Percentiles rank a stretch among this genome's conserved stretches.
phyloP scores from a whole-genome alignment of 2,797 vertebrate genomes.

The Pygocentrus nattereri region DNA sequence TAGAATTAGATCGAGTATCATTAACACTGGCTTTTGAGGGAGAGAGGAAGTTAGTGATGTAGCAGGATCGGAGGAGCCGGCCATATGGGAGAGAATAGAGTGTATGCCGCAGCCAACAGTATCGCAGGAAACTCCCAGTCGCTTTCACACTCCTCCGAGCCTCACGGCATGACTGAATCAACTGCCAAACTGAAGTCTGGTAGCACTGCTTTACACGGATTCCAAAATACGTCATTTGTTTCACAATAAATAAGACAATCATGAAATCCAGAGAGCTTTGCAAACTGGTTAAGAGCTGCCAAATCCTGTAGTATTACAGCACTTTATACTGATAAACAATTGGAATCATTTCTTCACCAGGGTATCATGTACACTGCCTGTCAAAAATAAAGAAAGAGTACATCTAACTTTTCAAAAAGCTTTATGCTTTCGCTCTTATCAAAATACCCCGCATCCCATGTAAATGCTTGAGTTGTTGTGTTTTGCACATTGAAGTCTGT shows the following conservation, averaged over 20 bases:
- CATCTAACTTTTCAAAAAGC: too few species aligned
- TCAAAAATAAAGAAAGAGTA: too few species aligned
- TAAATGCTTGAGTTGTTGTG: too few species aligned
- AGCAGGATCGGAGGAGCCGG: constrained; percentile 26
- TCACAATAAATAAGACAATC: neutral
- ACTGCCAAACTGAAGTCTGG: constrained; percentile 6
- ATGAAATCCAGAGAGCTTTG: neutral
- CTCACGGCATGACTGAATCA: neutral
- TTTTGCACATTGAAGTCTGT: too few species aligned
- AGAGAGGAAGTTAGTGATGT: neutral
- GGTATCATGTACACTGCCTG: too few species aligned
- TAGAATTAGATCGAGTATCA: neutral
- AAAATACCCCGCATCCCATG: too few species aligned
- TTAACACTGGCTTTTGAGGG: neutral
- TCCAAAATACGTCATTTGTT: constrained; percentile 23
- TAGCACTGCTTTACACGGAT: constrained; percentile 7
- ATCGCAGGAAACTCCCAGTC: neutral
- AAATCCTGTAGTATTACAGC: neutral
- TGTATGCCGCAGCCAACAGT: constrained; percentile 6
- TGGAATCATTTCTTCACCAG: too few species aligned
- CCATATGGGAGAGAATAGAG: constrained; percentile 17
- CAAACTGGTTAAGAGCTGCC: neutral
- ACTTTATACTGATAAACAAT: too few species aligned
- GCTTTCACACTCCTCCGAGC: constrained; percentile 43
- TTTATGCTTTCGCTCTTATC: too few species aligned